Conservation (phyloP, 2,888 invertebrate genomes). For the Cerastoderma edule region DNA sequence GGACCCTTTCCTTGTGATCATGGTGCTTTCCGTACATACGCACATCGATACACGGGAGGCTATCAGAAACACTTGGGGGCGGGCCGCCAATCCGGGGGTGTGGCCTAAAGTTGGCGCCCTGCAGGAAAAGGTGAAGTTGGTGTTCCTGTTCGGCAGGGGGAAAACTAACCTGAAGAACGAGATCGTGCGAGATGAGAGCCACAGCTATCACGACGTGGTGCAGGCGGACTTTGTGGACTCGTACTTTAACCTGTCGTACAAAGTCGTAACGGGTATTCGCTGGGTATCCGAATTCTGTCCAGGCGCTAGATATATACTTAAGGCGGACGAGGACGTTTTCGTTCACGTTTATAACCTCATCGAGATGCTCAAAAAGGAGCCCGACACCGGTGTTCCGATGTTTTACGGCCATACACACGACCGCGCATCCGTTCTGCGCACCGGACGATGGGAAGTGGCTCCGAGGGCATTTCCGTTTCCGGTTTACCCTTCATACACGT, state of each 20-base stretch:
- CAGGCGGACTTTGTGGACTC: constrained; percentile 65
- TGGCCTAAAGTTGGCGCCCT: constrained; percentile 58
- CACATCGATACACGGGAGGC: constrained; percentile 62
- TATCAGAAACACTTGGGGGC: constrained; percentile 68
- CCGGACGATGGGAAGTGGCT: constrained; percentile 68
- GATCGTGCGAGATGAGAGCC: constrained; percentile 52
- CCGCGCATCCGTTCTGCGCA: constrained; percentile 58
- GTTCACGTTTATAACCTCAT: constrained; percentile 58
- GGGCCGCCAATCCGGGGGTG: constrained; percentile 57
- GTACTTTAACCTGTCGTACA: constrained; percentile 61
- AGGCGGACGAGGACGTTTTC: constrained; percentile 68
- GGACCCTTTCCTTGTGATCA: constrained; percentile 62
- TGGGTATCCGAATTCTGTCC: constrained; percentile 61
- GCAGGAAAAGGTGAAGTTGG: constrained; percentile 51
- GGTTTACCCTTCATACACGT: constrained; percentile 68
- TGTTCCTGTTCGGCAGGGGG: constrained; percentile 58
- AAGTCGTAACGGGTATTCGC: constrained; percentile 60
- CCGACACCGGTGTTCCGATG: constrained; percentile 37
- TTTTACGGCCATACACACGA: constrained; percentile 61
- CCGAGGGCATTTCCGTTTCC: constrained; percentile 57
- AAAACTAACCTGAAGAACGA: constrained; percentile 33
- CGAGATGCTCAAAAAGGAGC: constrained; percentile 34
- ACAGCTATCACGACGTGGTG: constrained; percentile 56
- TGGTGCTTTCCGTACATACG: constrained; percentile 62
- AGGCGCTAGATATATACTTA: constrained; percentile 59